Evolutionary conservation across 2,113 vertebrate species (phyloP), one percentile per base, ranked within the genome.

Genomic region (Formicarius rufipectus): DNA sequence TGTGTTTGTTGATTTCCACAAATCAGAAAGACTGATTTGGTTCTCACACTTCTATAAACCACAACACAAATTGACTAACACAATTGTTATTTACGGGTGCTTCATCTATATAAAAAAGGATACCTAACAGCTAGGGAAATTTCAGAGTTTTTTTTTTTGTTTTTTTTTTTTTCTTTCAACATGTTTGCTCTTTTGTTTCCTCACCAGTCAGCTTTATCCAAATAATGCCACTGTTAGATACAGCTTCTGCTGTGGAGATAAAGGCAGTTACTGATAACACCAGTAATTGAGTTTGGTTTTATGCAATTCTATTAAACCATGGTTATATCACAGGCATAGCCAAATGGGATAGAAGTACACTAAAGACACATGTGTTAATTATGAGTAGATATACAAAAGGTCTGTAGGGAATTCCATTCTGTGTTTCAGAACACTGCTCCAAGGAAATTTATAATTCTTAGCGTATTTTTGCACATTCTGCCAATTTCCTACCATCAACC

Each of bases 101-200:
- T 81, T 80, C 35, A 50, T 37, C 1, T 6, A 5, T 15, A 24
- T 39, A 53, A 85, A 59, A 59, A 25, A 37, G 9, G 15, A 59
- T 37, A 59, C 9, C 30, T 15, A 74, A 89, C 89, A 85, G 2
- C 19, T 59, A 79, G 25, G 30, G 15, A 20, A 87, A 47, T 4
- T n/a, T 50, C 20, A 53, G 27, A 13, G 7, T 7, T 1, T 0
- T 4, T 5, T 1, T 4, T 22, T 33, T 1, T 0, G 4, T 5
- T 1, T 4, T 22, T 33, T 1, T 0, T 4, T 5, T 1, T 4
- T 22, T 33, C 5, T 47, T 86, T 31, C 27, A 56, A 28, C 39
- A 47, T 63, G 18, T 6, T 53, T 90, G 59, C 21, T 68, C 64
- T 69, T 88, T 69, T 62, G 62, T 72, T 84, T 79, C 47, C 39